Conservation (phyloP, 1,140 invertebrate species). For the Pseudomyrmex flavicornis region DNA sequence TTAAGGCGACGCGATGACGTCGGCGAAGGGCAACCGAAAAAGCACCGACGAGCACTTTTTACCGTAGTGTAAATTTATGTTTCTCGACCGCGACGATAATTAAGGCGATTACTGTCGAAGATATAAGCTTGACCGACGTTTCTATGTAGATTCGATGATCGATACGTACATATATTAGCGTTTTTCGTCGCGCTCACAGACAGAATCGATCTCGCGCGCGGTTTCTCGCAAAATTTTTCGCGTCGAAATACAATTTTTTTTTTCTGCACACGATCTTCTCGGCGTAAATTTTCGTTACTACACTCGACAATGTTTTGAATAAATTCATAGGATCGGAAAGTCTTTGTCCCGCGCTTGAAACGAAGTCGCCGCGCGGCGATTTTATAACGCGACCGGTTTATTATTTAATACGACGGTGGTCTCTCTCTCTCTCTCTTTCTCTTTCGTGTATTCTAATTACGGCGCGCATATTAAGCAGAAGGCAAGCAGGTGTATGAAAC, state of each 20-base stretch:
- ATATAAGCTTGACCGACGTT: slow-evolving; percentile 40
- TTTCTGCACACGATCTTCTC: too few relatives aligned
- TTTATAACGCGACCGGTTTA: slow-evolving; percentile 61
- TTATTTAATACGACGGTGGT: slow-evolving; percentile 72
- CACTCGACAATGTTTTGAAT: too few relatives aligned
- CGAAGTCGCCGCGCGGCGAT: background rate
- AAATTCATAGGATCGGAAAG: too few relatives aligned
- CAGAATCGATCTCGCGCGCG: background rate
- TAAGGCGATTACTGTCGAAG: slow-evolving; percentile 51
- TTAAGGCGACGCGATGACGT: slow-evolving; percentile 47
- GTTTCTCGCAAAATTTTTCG: too few relatives aligned
- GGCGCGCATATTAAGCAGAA: slow-evolving; percentile 73
- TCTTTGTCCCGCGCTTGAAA: too few relatives aligned
- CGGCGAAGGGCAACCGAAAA: slow-evolving; percentile 46
- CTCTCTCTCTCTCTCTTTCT: too few relatives aligned
- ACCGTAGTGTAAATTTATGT: slow-evolving; percentile 47
- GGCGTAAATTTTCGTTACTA: too few relatives aligned
- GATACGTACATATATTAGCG: slow-evolving; percentile 1
- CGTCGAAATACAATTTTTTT: too few relatives aligned
- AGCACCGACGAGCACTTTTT: slow-evolving; percentile 34
- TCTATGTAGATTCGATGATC: slow-evolving; percentile 39
- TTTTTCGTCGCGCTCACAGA: background rate
- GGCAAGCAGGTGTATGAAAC: slow-evolving; percentile 79
- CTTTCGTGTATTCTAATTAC: slow-evolving; percentile 76
- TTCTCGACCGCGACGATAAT: slow-evolving; percentile 42